phyloP scores from a whole-genome alignment of 2,888 invertebrate species.

The Protodeltote pygarga region DNA sequence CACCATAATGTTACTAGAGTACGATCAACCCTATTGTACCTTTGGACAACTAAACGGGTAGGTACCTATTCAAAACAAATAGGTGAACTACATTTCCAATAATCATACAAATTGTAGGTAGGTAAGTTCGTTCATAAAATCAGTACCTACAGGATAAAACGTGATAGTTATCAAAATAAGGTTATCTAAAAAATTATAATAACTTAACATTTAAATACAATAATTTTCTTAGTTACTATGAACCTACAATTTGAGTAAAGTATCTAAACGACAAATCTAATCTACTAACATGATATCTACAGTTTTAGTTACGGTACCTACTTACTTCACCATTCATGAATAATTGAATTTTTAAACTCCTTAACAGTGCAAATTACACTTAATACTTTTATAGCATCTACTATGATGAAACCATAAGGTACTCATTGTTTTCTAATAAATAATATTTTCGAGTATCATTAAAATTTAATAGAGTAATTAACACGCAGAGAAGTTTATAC shows the following conservation, averaged over 20 bases:
- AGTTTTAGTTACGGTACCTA: constrained; percentile 50
- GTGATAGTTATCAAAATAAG: constrained; percentile 80
- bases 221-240: constrained; percentile 60
- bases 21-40: constrained; percentile 44
- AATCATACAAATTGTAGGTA: constrained; percentile 58
- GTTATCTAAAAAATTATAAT: constrained; percentile 74
- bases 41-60: constrained; percentile 50
- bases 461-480: constrained; percentile 19
- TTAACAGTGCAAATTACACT: constrained; percentile 49
- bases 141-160: constrained; percentile 64
- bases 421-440: constrained; percentile 33
- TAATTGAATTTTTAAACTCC: constrained; percentile 54
- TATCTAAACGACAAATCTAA: constrained; percentile 78
- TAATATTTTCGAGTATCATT: constrained; percentile 18
- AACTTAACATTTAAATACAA: constrained; percentile 53
- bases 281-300: constrained; percentile 63
- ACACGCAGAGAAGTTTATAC: constrained; percentile 20
- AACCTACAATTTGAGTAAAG: constrained; percentile 71
- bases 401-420: constrained; percentile 42
- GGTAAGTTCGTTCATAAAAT: constrained; percentile 63
- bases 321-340: constrained; percentile 47
- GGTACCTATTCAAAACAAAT: constrained; percentile 58
- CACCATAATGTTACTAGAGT: constrained; percentile 28
- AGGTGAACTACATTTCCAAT: constrained; percentile 54
- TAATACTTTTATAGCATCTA: constrained; percentile 51